Base-by-base conservation (phyloP, 2,888 invertebrate genomes). In the Drosophila vallismaia region DNA sequence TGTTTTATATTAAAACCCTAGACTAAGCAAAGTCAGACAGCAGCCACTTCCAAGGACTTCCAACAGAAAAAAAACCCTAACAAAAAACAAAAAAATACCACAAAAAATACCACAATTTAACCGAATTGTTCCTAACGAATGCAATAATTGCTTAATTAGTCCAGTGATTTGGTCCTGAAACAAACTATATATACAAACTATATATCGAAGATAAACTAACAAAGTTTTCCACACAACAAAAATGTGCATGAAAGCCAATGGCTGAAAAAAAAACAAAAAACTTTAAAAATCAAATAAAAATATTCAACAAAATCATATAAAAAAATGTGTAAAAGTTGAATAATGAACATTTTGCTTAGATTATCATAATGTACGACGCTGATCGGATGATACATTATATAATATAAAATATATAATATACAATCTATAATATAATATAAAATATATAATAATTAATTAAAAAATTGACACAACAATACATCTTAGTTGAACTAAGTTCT, bases 1-100 rank as follows among this genome's bases (percentile, higher is more conserved):
- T 85, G 84, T 85, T 85, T 85, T 85, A 88, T 85, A 88, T 85
- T 85, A 88, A 85, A 86, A 85, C 88, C 80, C 71, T 73, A 82
- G 72, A 64, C 52, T 71, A 73, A 69, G 75, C 38, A 26, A 6
- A 42, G 24, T 24, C n/a, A 36, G 46, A 28, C 42, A 63, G 19
- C 36, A 14, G 53, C 53, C n/a, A 31, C 26, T 24, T 6, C 26
- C 31, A 14, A 28, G 40, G 38, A 28, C 40, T 24, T 8, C 31
- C 31, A 12, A n/a, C n/a, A 14, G 40, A 14, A 12, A 12, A n/a
- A 6, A 3, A 12, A 12, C 2, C 19, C 14, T 14, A 8, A 14
- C 40, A 19, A 19, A 19, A 19, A 19, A 1, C n/a, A n/a, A 19
- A 19, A 19, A 19, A 19, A 19, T 12, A 33, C 10, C 33, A n/a